Percentiles rank a stretch among this genome's conserved stretches.
These are phyloP conservation scores for Orthonyx spaldingii DNA, from an alignment of 2,113 vertebrate genomes.

Conservation along the genomic window DNA sequence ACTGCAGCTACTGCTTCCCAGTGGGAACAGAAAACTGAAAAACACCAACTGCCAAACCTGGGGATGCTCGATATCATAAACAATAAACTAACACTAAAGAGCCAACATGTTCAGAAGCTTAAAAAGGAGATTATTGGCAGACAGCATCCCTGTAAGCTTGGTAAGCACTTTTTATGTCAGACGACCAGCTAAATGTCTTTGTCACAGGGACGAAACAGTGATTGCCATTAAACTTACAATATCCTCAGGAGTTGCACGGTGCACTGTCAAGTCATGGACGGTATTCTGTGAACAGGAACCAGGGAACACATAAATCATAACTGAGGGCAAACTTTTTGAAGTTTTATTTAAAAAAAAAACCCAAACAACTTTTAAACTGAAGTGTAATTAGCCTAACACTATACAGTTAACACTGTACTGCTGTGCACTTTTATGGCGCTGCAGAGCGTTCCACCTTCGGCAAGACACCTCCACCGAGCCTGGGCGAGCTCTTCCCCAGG, in stretches of 20 bases:
- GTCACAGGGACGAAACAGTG: not conserved
- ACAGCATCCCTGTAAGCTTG: fast-evolving
- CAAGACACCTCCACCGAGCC: fast-evolving
- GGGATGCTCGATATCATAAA: not conserved
- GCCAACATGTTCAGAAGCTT: not conserved
- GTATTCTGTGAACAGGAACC: slow-evolving; percentile 76
- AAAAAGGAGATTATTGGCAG: not conserved
- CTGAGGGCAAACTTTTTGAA: not conserved
- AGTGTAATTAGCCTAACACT: too few relatives aligned
- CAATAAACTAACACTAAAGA: not conserved
- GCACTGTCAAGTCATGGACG: slow-evolving; percentile 83
- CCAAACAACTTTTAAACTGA: not conserved
- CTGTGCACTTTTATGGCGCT: fast-evolving
- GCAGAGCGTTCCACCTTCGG: not conserved
- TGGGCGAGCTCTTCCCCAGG: fast-evolving
- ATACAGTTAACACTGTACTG: fast-evolving
- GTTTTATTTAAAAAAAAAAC: not conserved
- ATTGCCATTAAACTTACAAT: slow-evolving; percentile 73
- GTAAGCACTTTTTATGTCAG: not conserved
- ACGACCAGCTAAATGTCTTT: not conserved
- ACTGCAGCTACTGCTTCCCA: not conserved
- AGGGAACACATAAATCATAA: not conserved
- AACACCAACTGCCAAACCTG: not conserved
- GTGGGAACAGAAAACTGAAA: not conserved
- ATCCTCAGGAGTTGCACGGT: slow-evolving; percentile 84